A percentile compares a stretch with the other conserved stretches of the same genome.
Conservation (phyloP, 2,888 invertebrate genomes). For the Reticulitermes lucifugus region DNA sequence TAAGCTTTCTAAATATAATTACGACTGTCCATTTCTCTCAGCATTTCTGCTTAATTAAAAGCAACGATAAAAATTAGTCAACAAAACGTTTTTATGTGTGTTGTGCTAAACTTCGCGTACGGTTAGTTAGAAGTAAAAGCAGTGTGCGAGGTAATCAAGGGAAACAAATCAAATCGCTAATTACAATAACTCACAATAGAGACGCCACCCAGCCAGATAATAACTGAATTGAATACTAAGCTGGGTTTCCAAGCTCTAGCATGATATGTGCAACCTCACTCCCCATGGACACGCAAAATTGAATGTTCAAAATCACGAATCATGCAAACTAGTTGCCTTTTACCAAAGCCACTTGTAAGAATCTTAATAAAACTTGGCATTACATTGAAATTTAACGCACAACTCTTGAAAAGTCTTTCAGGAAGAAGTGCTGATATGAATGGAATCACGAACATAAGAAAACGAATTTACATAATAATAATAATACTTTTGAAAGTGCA, state of each 20-base stretch:
- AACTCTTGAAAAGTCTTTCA: too few relatives aligned
- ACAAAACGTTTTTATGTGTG: neutral
- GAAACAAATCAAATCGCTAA: slow-evolving; percentile 6
- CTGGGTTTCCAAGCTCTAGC: neutral
- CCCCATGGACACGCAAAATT: neutral
- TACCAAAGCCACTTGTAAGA: neutral
- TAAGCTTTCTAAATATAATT: too few relatives aligned
- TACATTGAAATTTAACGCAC: too few relatives aligned
- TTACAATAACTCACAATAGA: neutral
- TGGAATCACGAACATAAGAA: too few relatives aligned
- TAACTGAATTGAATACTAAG: neutral
- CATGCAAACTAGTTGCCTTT: too few relatives aligned
- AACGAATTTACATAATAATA: too few relatives aligned
- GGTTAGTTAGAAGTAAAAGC: neutral
- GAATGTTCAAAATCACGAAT: too few relatives aligned
- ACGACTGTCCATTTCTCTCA: too few relatives aligned
- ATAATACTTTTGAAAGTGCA: too few relatives aligned
- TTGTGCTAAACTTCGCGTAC: neutral
- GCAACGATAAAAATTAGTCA: neutral
- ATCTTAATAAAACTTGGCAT: too few relatives aligned
- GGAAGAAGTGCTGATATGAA: too few relatives aligned
- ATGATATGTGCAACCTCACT: neutral
- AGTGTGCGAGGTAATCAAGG: neutral
- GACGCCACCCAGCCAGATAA: neutral
- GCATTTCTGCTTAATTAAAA: neutral